Evolutionary conservation across 2,888 invertebrate species (phyloP).

Genomic region (Melolontha melolontha): DNA sequence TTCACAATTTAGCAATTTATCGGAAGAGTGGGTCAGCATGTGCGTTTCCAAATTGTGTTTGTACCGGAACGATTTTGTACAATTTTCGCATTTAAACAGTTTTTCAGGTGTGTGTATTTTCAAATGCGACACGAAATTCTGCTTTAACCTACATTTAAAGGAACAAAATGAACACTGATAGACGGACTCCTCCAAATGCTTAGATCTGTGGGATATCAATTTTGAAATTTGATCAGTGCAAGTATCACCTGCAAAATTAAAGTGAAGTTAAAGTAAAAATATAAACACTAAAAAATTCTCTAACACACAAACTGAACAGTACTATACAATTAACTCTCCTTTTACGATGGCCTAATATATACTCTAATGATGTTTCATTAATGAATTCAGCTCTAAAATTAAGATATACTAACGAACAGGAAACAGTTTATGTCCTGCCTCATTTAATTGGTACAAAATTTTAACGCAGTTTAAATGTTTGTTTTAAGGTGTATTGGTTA

Average conservation of each 20-base stretch:
- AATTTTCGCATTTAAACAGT: constrained; percentile 71
- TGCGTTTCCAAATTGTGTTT: constrained; percentile 73
- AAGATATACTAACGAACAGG: too few species aligned
- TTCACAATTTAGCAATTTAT: constrained; percentile 73
- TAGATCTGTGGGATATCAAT: constrained; percentile 71
- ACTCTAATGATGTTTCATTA: too few species aligned
- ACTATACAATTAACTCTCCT: too few species aligned
- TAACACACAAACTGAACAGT: too few species aligned
- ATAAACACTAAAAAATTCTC: background rate
- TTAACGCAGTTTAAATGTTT: too few species aligned
- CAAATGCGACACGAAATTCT: constrained; percentile 71
- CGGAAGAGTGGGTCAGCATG: constrained; percentile 68
- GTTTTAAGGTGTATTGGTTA: too few species aligned
- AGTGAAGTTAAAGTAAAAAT: background rate
- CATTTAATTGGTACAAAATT: too few species aligned
- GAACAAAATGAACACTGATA: constrained; percentile 70
- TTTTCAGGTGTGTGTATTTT: constrained; percentile 71
- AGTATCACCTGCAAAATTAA: constrained; percentile 58
- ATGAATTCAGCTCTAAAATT: too few species aligned
- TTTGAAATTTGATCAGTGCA: constrained; percentile 67
- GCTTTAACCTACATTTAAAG: constrained; percentile 70
- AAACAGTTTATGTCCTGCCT: too few species aligned
- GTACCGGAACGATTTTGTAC: constrained; percentile 71
- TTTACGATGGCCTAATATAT: too few species aligned
- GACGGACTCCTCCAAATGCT: constrained; percentile 68